Base-by-base conservation (phyloP, 2,113 vertebrate species). In the Hippocampus barbouri region DNA sequence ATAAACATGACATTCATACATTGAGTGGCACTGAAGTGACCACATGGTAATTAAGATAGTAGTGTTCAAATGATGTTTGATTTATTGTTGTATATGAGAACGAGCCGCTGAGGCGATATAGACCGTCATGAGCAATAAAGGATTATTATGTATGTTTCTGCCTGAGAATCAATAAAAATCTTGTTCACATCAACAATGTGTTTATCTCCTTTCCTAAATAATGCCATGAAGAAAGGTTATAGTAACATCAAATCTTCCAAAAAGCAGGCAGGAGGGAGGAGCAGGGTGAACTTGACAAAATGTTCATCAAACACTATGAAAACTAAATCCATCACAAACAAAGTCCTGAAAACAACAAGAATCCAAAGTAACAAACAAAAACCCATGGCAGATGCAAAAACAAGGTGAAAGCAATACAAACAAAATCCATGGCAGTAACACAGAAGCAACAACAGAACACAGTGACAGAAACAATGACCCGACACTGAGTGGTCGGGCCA, bases 81-180 rank as follows among this genome's bases (percentile, higher is more conserved):
- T 76, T 72, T 45, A 64, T 64, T 60, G 69, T 74, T 77, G 76
- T 66, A 38, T 72, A 77, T 64, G 73, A 83, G 67, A 73, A 68
- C 45, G 61, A 77, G 68, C 65, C 30, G 23, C 63, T 43, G 70
- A 73, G 38, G 18, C 20, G n/a, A 73, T 8, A 63, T 75, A 63
- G 79, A 84, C 79, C 73, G 79, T 80, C 70, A 83, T 76, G 80
- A 90, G 88, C 90, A 91, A 90, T 91, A 91, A 90, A 85, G 83
- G 84, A 77, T 87, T 78, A 86, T 81, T 70, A 70, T 86, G 80
- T 90, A 84, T 87, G 84, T 90, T 88, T 89, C 83, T 90, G 87
- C 90, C 83, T 91, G 87, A 89, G 79, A 89, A 83, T 87, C 71
- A 91, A 91, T 89, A 88, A 91, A 90, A 76, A 78, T 75, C 76